Percentiles rank a stretch among this genome's conserved stretches.
phyloP scores from a whole-genome alignment of 2,113 vertebrate species.

The Serranochromis macrocephalus region DNA sequence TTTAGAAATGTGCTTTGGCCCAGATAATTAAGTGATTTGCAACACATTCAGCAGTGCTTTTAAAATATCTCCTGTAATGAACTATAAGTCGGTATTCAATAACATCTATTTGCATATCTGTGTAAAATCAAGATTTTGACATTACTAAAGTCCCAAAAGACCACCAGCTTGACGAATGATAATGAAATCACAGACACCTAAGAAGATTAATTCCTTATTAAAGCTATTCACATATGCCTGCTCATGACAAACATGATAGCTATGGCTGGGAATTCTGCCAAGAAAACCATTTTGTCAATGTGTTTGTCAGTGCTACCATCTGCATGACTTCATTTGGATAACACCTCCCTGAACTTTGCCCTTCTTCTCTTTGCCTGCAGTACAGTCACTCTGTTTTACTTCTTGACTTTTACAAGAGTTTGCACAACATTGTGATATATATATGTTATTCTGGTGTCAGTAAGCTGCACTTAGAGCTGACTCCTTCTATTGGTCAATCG shows the following conservation, averaged over 20 bases:
- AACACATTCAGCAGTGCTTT: background rate
- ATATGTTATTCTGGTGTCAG: constrained; percentile 20
- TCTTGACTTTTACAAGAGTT: constrained; percentile 2
- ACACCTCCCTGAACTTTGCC: constrained; percentile 25
- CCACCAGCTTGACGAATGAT: background rate
- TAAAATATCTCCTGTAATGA: background rate
- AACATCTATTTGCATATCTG: background rate
- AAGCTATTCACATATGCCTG: constrained; percentile 20
- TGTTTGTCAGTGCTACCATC: constrained; percentile 46
- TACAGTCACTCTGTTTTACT: background rate
- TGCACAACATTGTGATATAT: constrained; percentile 7
- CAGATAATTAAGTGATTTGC: background rate
- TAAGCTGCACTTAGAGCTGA: background rate
- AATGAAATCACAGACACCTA: background rate
- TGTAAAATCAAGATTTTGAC: background rate
- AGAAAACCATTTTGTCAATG: constrained; percentile 34
- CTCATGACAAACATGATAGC: constrained; percentile 26
- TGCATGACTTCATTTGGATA: constrained; percentile 42
- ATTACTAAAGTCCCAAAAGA: background rate
- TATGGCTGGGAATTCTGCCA: constrained; percentile 42
- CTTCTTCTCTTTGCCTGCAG: background rate
- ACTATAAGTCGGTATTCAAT: background rate
- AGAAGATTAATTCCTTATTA: background rate
- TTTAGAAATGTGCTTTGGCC: background rate
- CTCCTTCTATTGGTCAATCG: background rate